Base-by-base conservation (phyloP, 2,797 vertebrate species). In the Chelon labrosus region DNA sequence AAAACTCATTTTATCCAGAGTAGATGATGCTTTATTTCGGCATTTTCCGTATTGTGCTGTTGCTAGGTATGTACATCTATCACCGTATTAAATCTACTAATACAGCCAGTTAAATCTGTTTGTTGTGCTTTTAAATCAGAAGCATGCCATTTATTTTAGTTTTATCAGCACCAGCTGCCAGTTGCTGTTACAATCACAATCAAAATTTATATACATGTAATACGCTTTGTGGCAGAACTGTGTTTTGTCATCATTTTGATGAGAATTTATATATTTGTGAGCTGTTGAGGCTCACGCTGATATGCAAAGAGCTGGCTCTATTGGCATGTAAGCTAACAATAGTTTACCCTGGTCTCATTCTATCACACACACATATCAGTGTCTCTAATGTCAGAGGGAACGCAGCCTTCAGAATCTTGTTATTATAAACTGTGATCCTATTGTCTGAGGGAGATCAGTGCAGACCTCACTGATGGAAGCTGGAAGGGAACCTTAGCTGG, bases 271-370 rank as follows among this genome's bases (percentile, higher is more conserved):
- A 62, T 86, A 65, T 86, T 89, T 92, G 79, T 86, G 66, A 88
- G 82, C 60, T 49, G 54, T 74, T 71, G 7, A 55, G 59, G 77
- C 80, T 91, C 80, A 58, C 66, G 68, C 55, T 82, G 74, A 84
- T 88, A 89, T 89, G 80, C 87, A 89, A 88, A 90, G 89, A 94
- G 91, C 91, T 90, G 93, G 89, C 91, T 93, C 90, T 92, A 70
- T 78, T 74, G 81, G 81, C 84, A 84, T 82, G 84, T 76, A 86
- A 60, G 65, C 71, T 74, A 59, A 83, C 55, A 54, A 35, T 79
- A 70, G 52, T 64, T 77, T 22, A 79, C 51, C 68, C 62, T 54
- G 53, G 72, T 82, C 58, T 81, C 68, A 66, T 71, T 69, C 60
- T 49, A 58, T 59, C 42, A 53, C 58, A 63, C 52, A 46, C 62